These are phyloP conservation scores for Entosphenus tridentatus DNA, from an alignment of 2,113 vertebrate species.

Conservation along the genomic window DNA sequence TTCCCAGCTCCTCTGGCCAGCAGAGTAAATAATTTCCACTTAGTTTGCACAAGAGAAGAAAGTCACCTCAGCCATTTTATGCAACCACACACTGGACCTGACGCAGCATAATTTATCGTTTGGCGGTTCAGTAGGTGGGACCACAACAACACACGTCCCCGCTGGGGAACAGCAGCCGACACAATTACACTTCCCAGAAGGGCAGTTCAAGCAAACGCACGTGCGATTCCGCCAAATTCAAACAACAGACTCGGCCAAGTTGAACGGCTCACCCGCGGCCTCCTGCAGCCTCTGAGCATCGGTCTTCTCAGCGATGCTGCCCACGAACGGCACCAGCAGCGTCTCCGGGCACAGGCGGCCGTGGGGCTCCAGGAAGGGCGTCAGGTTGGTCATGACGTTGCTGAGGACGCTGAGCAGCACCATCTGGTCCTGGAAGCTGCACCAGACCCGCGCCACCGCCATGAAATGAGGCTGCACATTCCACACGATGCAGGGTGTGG, in stretches of 20 bases:
- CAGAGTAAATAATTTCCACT: neutral
- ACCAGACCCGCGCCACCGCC: constrained; percentile 39
- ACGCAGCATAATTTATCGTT: too few species aligned
- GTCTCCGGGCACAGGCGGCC: constrained; percentile 27
- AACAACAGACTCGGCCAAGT: neutral
- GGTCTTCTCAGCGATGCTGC: constrained; percentile 31
- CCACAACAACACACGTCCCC: too few species aligned
- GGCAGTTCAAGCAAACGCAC: neutral
- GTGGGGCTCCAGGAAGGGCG: constrained; percentile 30
- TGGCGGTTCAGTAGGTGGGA: too few species aligned
- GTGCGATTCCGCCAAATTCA: neutral
- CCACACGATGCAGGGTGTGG: too few species aligned
- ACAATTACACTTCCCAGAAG: neutral
- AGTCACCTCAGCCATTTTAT: too few species aligned
- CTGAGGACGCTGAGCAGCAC: constrained; percentile 35
- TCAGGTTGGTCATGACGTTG: constrained; percentile 28
- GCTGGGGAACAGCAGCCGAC: too few species aligned
- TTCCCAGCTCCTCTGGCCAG: neutral
- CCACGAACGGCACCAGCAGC: constrained; percentile 26
- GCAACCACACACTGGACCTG: too few species aligned
- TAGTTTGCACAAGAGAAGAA: neutral
- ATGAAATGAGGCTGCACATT: constrained; percentile 44
- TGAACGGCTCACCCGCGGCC: constrained; percentile 28
- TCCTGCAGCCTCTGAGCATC: constrained; percentile 35
- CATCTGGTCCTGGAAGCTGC: constrained; percentile 40